Percentiles rank a stretch among this genome's conserved stretches.
phyloP scores from a whole-genome alignment of 2,113 vertebrate genomes.

The Ictalurus punctatus region DNA sequence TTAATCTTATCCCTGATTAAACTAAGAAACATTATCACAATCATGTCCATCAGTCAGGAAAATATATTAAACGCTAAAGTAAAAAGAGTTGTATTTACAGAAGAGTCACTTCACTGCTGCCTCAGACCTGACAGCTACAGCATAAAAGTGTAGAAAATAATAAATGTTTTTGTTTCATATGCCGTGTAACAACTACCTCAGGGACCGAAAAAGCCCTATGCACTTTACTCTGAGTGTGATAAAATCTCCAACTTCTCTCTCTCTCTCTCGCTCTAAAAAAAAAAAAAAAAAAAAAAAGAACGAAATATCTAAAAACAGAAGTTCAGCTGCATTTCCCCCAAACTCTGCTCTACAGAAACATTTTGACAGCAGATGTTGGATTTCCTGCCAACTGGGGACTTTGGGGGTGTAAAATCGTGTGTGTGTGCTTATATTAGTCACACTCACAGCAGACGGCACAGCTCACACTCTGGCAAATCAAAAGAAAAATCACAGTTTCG shows the following conservation, averaged over 20 bases:
- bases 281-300: not conserved
- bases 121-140: slow-evolving; percentile 4
- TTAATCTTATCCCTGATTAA: not conserved
- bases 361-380: slow-evolving; percentile 34
- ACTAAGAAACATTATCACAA: not conserved
- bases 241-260: not conserved
- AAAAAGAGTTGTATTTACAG: slow-evolving; percentile 15
- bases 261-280: too few species aligned
- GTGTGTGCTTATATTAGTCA: slow-evolving; percentile 42
- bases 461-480: slow-evolving; percentile 7
- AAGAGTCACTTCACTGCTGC: not conserved
- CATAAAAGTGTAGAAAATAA: slow-evolving; percentile 12
- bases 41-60: not conserved
- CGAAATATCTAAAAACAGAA: slow-evolving; percentile 6
- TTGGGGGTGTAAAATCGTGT: slow-evolving; percentile 41
- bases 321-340: slow-evolving; percentile 31
- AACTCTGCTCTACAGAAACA: slow-evolving; percentile 34
- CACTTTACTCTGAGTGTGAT: not conserved
- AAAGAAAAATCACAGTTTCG: not conserved
- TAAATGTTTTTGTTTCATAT: slow-evolving; percentile 5
- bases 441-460: not conserved
- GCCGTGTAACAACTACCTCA: not conserved
- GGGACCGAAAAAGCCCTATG: slow-evolving; percentile 12
- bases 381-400: slow-evolving; percentile 51
- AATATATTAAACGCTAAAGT: not conserved